phyloP scores from a whole-genome alignment of 2,797 vertebrate species.

The Enteromius viviparus region DNA sequence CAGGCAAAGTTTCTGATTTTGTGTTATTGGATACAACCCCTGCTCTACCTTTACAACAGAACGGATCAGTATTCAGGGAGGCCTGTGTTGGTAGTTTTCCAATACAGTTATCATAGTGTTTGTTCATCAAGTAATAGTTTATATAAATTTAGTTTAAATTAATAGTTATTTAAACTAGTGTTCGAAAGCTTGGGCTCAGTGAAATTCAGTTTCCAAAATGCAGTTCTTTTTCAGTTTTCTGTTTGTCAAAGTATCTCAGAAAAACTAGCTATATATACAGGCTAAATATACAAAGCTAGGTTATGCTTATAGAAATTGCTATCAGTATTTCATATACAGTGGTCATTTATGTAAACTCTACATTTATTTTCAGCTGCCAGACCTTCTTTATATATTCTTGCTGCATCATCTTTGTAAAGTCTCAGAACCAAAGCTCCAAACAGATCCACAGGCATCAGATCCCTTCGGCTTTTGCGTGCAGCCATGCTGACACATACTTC shows the following conservation, averaged over 20 bases:
- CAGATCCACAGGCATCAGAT: constrained; percentile 19
- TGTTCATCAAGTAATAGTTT: not conserved
- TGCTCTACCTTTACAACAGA: not conserved
- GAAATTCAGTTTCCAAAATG: too few relatives aligned
- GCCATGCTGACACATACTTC: constrained; percentile 21
- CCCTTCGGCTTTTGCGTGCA: constrained; percentile 9
- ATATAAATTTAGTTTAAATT: not conserved
- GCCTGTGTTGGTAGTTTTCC: not conserved
- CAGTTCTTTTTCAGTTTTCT: too few relatives aligned
- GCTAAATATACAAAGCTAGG: not conserved
- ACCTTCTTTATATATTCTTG: not conserved
- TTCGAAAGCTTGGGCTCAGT: not conserved
- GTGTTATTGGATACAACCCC: not conserved
- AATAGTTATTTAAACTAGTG: not conserved
- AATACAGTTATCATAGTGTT: not conserved
- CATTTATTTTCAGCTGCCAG: not conserved
- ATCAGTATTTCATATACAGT: not conserved
- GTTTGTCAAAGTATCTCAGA: too few relatives aligned
- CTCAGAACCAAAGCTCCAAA: constrained; percentile 21
- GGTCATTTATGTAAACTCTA: not conserved
- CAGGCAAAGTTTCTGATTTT: not conserved
- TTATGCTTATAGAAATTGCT: not conserved
- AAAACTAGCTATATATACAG: too few relatives aligned
- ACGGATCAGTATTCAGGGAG: not conserved
- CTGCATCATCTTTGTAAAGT: constrained; percentile 1